phyloP scores from a whole-genome alignment of 2,113 vertebrate species.

The Calidris pugnax region DNA sequence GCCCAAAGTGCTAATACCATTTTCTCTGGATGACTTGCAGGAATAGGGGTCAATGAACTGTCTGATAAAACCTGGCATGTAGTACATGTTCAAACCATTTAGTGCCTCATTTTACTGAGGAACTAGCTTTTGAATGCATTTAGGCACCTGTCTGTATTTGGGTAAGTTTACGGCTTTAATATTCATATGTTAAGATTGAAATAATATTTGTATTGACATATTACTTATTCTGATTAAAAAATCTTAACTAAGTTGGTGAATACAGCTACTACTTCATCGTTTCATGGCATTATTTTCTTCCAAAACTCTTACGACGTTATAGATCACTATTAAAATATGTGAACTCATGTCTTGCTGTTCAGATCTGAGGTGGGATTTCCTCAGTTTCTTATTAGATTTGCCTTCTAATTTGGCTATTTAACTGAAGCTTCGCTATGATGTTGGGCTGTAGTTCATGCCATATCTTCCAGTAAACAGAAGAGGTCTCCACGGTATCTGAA shows the following conservation, averaged over 20 bases:
- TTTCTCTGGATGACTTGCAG: not conserved
- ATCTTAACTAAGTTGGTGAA: not conserved
- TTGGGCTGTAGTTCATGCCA: not conserved
- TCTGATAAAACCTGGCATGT: not conserved
- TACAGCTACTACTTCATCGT: not conserved
- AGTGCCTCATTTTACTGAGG: not conserved
- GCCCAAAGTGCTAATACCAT: not conserved
- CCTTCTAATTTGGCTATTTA: not conserved
- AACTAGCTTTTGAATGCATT: not conserved
- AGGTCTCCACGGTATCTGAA: not conserved
- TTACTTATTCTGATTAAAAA: not conserved
- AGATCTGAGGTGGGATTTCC: not conserved
- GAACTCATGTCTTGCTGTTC: not conserved
- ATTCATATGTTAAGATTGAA: not conserved
- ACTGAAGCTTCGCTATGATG: not conserved
- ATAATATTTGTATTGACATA: not conserved
- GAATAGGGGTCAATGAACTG: not conserved
- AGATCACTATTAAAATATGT: not conserved
- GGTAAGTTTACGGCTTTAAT: not conserved
- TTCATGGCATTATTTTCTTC: not conserved
- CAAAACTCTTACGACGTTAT: not conserved
- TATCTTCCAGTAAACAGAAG: not conserved
- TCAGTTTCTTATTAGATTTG: not conserved
- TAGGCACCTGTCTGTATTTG: not conserved
- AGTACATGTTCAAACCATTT: not conserved